Evolutionary conservation across 2,113 vertebrate species (phyloP).

Genomic region (Pardalotus punctatus): DNA sequence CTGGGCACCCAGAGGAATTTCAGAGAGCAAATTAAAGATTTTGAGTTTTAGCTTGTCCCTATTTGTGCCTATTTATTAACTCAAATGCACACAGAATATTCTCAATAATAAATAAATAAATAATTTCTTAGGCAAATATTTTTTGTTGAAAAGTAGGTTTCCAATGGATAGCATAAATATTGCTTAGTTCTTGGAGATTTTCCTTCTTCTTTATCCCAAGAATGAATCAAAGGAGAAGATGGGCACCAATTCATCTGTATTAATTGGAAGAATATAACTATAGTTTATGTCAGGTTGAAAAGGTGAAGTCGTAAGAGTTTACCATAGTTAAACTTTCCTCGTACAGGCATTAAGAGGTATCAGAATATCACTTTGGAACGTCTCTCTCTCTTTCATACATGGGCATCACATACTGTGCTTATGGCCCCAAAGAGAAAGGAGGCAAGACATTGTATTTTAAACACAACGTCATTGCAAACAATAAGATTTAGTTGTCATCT

Average conservation of each 20-base stretch:
- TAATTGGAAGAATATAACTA: neutral
- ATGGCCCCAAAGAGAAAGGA: neutral
- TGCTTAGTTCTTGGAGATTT: neutral
- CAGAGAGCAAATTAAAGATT: neutral
- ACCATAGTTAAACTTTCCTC: neutral
- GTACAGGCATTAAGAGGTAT: neutral
- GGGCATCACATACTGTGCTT: rapidly evolving
- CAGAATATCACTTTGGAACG: neutral
- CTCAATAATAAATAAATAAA: neutral
- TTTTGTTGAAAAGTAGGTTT: neutral
- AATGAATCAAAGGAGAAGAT: neutral
- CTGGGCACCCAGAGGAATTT: neutral
- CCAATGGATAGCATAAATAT: neutral
- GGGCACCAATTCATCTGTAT: no score
- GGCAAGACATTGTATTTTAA: neutral
- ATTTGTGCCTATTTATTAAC: neutral
- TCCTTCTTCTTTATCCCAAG: neutral
- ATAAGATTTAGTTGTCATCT: neutral
- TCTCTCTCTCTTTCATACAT: neutral
- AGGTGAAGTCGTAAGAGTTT: neutral
- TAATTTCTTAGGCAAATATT: neutral
- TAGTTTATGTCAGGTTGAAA: neutral
- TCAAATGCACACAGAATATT: neutral
- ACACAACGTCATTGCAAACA: neutral
- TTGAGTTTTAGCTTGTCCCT: neutral